Percentiles rank a stretch among this genome's conserved stretches.
phyloP scores from a whole-genome alignment of 2,888 invertebrate species.

The Stictocephala bisonia region DNA sequence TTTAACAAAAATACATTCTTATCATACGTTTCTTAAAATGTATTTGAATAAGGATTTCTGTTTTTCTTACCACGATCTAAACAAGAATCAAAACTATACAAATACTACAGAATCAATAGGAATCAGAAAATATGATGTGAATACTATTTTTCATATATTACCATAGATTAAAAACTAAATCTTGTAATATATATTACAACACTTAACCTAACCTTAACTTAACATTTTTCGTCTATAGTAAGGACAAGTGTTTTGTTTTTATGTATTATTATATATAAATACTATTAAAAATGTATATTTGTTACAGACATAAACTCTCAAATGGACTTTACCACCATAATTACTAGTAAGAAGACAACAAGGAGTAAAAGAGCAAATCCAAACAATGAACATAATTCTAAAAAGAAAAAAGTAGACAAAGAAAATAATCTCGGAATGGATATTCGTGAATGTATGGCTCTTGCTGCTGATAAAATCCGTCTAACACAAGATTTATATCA shows the following conservation, averaged over 20 bases:
- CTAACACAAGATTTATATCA: conserved; percentile 33
- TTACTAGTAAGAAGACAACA: conserved; percentile 24
- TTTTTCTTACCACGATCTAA: too few species aligned
- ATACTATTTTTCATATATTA: too few species aligned
- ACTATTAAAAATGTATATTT: background rate
- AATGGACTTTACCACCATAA: background rate
- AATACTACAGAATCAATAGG: too few species aligned
- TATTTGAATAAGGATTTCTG: too few species aligned
- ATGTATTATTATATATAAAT: conserved; percentile 1
- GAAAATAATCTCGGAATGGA: conserved; percentile 52
- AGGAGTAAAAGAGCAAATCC: conserved; percentile 24
- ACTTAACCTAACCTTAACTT: too few species aligned
- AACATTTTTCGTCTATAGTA: too few species aligned
- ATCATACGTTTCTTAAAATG: too few species aligned
- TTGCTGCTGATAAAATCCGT: conserved; percentile 42
- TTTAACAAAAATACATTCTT: too few species aligned
- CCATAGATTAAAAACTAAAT: too few species aligned
- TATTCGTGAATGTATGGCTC: conserved; percentile 53
- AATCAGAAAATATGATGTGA: too few species aligned
- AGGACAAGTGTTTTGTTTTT: background rate
- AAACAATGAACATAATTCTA: conserved; percentile 60
- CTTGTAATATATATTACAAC: too few species aligned
- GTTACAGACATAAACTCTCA: conserved; percentile 23
- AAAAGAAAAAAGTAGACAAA: conserved; percentile 51
- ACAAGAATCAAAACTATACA: too few species aligned